These are phyloP conservation scores for Knipowitschia caucasica DNA, from an alignment of 2,797 vertebrate species.

Conservation along the genomic window DNA sequence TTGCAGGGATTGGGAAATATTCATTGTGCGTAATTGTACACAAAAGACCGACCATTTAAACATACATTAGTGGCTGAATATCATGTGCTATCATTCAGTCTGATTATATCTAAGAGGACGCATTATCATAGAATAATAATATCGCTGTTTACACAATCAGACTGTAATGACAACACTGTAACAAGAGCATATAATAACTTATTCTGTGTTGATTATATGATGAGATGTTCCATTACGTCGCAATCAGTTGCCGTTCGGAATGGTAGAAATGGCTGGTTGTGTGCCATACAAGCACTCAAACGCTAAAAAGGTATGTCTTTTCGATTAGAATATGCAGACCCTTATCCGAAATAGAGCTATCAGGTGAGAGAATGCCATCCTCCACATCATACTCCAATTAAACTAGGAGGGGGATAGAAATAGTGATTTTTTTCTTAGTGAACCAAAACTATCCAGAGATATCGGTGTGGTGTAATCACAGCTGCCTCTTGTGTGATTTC, in stretches of 20 bases:
- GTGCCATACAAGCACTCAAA: slow-evolving; percentile 38
- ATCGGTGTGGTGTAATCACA: slow-evolving; percentile 3
- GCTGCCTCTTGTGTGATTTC: neutral
- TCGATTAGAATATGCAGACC: slow-evolving; percentile 57
- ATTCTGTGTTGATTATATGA: slow-evolving; percentile 50
- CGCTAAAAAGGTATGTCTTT: slow-evolving; percentile 48
- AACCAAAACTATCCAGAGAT: neutral
- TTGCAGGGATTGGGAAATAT: slow-evolving; percentile 59
- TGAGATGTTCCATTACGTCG: slow-evolving; percentile 17
- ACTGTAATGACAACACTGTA: slow-evolving; percentile 41
- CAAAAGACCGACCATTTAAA: slow-evolving; percentile 35
- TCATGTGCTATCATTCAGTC: slow-evolving; percentile 39
- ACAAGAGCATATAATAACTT: slow-evolving; percentile 39
- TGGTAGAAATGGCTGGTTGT: slow-evolving; percentile 33
- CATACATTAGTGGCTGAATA: slow-evolving; percentile 24
- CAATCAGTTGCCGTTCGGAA: slow-evolving; percentile 38
- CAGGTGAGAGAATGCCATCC: slow-evolving; percentile 54
- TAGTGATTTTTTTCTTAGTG: slow-evolving; percentile 37
- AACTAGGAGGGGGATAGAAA: slow-evolving; percentile 30
- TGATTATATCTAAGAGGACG: slow-evolving; percentile 58
- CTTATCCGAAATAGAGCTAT: slow-evolving; percentile 60
- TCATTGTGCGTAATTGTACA: slow-evolving; percentile 49
- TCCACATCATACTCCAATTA: slow-evolving; percentile 53
- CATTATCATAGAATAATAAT: slow-evolving; percentile 54
- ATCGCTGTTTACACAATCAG: slow-evolving; percentile 45